phyloP scores from a whole-genome alignment of 2,797 vertebrate genomes.

The Argentina silus region DNA sequence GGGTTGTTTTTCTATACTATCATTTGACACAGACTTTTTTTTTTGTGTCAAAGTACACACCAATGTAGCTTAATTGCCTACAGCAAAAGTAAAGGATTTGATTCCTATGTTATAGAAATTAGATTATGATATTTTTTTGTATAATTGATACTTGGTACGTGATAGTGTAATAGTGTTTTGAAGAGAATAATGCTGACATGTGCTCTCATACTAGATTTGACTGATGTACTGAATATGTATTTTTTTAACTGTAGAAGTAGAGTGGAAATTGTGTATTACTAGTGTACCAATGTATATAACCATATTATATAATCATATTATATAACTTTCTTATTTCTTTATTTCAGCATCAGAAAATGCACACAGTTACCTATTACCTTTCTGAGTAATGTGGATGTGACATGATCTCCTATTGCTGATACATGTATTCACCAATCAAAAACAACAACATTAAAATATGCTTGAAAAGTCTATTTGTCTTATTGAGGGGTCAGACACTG shows the following conservation, averaged over 20 bases:
- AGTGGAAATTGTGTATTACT: conserved; percentile 33
- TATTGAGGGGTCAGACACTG: conserved; percentile 1
- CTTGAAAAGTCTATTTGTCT: conserved; percentile 17
- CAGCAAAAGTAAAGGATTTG: conserved; percentile 64
- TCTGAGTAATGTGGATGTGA: conserved; percentile 12
- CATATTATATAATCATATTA: conserved; percentile 22
- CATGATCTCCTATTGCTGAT: conserved; percentile 30
- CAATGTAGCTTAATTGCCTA: conserved; percentile 62
- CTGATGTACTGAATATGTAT: conserved; percentile 31
- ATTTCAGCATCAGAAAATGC: conserved; percentile 24
- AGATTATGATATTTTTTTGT: conserved; percentile 16
- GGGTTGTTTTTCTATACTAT: neutral
- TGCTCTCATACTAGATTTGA: conserved; percentile 38
- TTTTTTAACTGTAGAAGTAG: conserved; percentile 24
- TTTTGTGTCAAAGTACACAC: conserved; percentile 18
- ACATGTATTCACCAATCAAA: conserved; percentile 50
- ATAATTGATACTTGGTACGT: conserved; percentile 32
- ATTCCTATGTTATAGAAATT: conserved; percentile 52
- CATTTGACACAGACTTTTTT: neutral
- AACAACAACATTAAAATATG: conserved; percentile 42
- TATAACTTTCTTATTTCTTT: conserved; percentile 12
- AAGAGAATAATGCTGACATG: conserved; percentile 6
- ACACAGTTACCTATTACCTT: conserved; percentile 13
- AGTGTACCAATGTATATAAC: conserved; percentile 20
- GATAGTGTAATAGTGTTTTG: conserved; percentile 20